A percentile compares a stretch with the other conserved stretches of the same genome.
These are phyloP conservation scores for Hylia prasina DNA, from an alignment of 2,113 vertebrate species.

Conservation along the genomic window DNA sequence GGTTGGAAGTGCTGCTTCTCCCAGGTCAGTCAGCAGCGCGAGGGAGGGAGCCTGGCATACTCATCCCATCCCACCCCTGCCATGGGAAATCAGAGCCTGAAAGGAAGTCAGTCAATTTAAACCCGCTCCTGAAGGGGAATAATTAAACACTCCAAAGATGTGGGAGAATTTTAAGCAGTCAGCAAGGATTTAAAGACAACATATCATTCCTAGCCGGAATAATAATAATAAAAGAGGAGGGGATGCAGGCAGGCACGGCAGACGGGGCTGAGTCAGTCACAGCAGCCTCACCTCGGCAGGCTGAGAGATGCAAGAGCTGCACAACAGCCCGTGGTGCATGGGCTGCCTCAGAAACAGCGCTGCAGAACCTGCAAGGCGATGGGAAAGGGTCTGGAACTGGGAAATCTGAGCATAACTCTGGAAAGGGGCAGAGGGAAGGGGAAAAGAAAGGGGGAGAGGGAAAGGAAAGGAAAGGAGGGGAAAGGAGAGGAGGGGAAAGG, in stretches of 20 bases:
- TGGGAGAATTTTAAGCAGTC: conserved; percentile 64
- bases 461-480: fast-evolving
- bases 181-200: conserved; percentile 51
- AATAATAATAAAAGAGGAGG: neutral
- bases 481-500: no score
- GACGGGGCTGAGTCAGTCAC: neutral
- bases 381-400: neutral
- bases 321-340: neutral
- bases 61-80: no score
- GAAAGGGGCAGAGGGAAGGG: neutral
- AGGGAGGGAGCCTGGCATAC: neutral
- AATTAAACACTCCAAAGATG: conserved; percentile 60
- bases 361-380: fast-evolving
- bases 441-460: neutral
- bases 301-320: neutral
- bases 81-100: conserved; percentile 51
- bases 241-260: neutral
- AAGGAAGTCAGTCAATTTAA: conserved; percentile 61
- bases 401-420: neutral
- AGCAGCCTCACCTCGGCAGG: neutral
- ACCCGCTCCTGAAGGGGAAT: conserved; percentile 59
- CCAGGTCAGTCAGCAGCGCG: neutral
- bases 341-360: neutral
- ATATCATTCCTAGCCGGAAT: conserved; percentile 6
- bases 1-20: neutral